A percentile compares a stretch with the other conserved stretches of the same genome.
These are phyloP conservation scores for Chaetodon trifasciatus DNA, from an alignment of 2,797 vertebrate species.

Conservation along the genomic window DNA sequence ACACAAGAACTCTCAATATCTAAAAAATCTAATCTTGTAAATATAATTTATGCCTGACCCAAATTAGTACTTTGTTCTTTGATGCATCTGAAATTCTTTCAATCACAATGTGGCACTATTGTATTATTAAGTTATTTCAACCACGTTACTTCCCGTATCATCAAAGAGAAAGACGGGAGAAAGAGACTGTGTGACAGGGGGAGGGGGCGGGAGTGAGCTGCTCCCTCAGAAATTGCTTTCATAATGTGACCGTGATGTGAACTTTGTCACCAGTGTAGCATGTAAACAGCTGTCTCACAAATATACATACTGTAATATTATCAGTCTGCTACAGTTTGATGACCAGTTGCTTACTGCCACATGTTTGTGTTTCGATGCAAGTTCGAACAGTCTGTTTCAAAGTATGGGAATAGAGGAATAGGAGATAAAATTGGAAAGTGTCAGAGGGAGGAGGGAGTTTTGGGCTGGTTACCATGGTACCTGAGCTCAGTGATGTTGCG, in stretches of 20 bases:
- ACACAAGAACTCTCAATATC: neutral
- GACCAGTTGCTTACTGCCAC: slow-evolving; percentile 23
- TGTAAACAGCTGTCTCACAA: slow-evolving; percentile 37
- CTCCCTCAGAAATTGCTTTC: slow-evolving; percentile 55
- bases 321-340: slow-evolving; percentile 16
- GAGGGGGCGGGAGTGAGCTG: slow-evolving; percentile 9
- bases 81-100: slow-evolving; percentile 8
- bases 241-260: slow-evolving; percentile 72
- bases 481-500: slow-evolving; percentile 59
- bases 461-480: slow-evolving; percentile 73
- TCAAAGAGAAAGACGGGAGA: slow-evolving; percentile 64
- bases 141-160: slow-evolving; percentile 63
- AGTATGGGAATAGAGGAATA: neutral
- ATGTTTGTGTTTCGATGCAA: slow-evolving; percentile 13
- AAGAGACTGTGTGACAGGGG: slow-evolving; percentile 1
- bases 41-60: slow-evolving; percentile 7
- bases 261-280: slow-evolving; percentile 56
- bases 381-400: neutral
- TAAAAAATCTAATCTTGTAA: neutral
- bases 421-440: slow-evolving; percentile 23
- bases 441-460: slow-evolving; percentile 16
- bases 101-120: slow-evolving; percentile 45
- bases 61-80: slow-evolving; percentile 22
- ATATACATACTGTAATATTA: slow-evolving; percentile 1
- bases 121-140: slow-evolving; percentile 24